These are phyloP conservation scores for Sesamia inferens DNA, from an alignment of 2,888 invertebrate species.

Conservation along the genomic window DNA sequence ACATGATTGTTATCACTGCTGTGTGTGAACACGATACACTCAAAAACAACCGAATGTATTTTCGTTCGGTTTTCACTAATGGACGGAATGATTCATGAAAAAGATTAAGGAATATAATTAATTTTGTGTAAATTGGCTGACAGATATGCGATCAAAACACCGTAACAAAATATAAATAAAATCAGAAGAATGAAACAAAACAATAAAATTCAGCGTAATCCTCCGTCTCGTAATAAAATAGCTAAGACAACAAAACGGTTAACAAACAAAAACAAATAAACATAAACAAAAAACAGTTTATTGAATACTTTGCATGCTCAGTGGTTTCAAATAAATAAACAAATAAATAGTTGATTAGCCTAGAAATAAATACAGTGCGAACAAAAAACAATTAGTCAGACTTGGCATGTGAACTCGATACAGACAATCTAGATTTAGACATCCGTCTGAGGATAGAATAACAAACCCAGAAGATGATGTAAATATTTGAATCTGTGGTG, in stretches of 20 bases:
- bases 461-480: slow-evolving; percentile 82
- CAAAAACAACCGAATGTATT: too few species aligned
- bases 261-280: slow-evolving; percentile 36
- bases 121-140: neutral
- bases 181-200: neutral
- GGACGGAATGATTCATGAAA: neutral
- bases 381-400: slow-evolving; percentile 65
- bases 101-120: neutral
- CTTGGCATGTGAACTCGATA: slow-evolving; percentile 65
- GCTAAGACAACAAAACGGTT: neutral
- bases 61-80: neutral
- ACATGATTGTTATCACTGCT: neutral
- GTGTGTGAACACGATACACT: too few species aligned
- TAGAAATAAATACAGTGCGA: slow-evolving; percentile 63
- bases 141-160: neutral
- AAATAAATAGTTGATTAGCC: slow-evolving; percentile 57
- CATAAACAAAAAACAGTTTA: slow-evolving; percentile 60
- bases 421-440: slow-evolving; percentile 67
- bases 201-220: neutral
- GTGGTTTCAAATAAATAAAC: slow-evolving; percentile 62
- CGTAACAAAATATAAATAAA: neutral
- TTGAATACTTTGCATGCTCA: slow-evolving; percentile 60
- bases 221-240: neutral
- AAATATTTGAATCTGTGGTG: slow-evolving; percentile 81
- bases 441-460: slow-evolving; percentile 83